Conservation (phyloP, 2,797 vertebrate species). For the Hipposideros larvatus region DNA sequence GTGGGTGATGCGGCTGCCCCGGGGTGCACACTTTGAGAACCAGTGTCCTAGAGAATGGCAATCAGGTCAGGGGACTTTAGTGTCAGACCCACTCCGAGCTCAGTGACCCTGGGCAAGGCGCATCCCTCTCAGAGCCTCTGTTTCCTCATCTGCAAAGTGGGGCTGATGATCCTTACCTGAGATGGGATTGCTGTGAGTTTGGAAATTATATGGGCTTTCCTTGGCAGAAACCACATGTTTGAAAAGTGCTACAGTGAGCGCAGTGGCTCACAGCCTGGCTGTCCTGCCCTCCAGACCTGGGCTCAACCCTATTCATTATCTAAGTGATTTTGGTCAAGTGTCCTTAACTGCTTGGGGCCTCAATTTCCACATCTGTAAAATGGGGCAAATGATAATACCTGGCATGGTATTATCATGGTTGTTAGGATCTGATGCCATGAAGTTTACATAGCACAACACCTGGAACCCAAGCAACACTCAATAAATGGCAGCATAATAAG, state of each 20-base stretch:
- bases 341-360: background rate
- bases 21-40: background rate
- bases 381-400: background rate
- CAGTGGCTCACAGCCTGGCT: background rate
- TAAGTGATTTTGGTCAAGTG: background rate
- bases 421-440: background rate
- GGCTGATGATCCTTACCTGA: background rate
- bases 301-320: background rate
- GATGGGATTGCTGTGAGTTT: background rate
- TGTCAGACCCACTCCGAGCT: background rate
- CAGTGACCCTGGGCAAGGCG: background rate
- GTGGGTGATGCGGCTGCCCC: accelerated
- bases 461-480: background rate
- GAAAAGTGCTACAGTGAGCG: accelerated
- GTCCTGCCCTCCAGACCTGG: background rate
- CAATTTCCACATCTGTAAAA: background rate
- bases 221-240: background rate
- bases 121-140: background rate
- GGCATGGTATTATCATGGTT: accelerated
- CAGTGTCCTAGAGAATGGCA: background rate
- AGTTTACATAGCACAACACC: background rate
- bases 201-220: background rate
- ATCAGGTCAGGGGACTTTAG: background rate
- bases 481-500: background rate
- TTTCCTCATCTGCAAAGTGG: background rate